Evolutionary conservation across 2,888 invertebrate species (phyloP).

Genomic region (Caenorhabditis panamensis): DNA sequence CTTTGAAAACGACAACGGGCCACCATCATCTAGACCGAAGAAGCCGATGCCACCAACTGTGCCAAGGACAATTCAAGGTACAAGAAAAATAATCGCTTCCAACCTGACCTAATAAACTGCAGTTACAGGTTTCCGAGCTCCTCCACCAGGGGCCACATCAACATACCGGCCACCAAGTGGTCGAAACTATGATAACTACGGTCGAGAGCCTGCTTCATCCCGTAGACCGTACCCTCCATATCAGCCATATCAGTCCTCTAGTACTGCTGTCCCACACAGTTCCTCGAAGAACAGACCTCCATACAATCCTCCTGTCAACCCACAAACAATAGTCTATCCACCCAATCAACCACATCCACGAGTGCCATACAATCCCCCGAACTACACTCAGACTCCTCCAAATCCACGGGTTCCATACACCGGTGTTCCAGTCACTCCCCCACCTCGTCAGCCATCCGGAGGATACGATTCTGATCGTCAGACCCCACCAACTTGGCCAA

Average conservation of each 20-base stretch:
- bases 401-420: slow-evolving; percentile 24
- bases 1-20: slow-evolving; percentile 44
- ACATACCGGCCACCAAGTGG: slow-evolving; percentile 45
- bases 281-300: slow-evolving; percentile 36
- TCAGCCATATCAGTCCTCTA: slow-evolving; percentile 32
- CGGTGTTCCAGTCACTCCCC: slow-evolving; percentile 30
- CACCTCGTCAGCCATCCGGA: slow-evolving; percentile 44
- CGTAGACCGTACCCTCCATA: slow-evolving; percentile 42
- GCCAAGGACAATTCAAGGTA: slow-evolving; percentile 61
- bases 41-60: slow-evolving; percentile 54
- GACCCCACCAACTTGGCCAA: slow-evolving; percentile 38
- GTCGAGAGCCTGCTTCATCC: slow-evolving; percentile 46
- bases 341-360: slow-evolving; percentile 14
- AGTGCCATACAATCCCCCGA: slow-evolving; percentile 15
- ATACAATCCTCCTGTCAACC: slow-evolving; percentile 25
- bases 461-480: slow-evolving; percentile 45
- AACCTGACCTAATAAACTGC: neutral
- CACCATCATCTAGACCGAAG: slow-evolving; percentile 49
- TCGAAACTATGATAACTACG: slow-evolving; percentile 40
- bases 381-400: slow-evolving; percentile 19
- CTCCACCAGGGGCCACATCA: slow-evolving; percentile 47
- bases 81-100: neutral
- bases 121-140: slow-evolving; percentile 49
- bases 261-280: slow-evolving; percentile 21
- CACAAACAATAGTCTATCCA: slow-evolving; percentile 20